Conservation (phyloP, 2,888 invertebrate species). For the Syritta pipiens region DNA sequence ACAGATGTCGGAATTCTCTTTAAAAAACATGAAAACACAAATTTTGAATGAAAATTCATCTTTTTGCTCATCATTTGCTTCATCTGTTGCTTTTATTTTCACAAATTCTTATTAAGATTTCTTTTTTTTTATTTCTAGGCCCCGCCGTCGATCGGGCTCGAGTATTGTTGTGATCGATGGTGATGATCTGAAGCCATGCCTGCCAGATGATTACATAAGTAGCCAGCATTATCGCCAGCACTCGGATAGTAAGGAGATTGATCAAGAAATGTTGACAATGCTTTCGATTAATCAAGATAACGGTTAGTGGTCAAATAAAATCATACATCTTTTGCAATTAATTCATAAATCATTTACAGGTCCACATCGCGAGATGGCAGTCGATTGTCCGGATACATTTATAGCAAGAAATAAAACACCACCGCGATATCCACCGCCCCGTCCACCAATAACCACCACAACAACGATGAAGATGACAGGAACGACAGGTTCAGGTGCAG, state of each 20-base stretch:
- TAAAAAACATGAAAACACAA: too few species aligned
- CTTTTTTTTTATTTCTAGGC: constrained; percentile 80
- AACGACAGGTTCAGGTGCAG: constrained; percentile 31
- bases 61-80: too few species aligned
- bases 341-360: constrained; percentile 80
- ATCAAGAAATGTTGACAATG: constrained; percentile 89
- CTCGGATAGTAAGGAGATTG: constrained; percentile 79
- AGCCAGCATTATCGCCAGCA: constrained; percentile 80
- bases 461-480: constrained; percentile 44
- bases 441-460: constrained; percentile 80
- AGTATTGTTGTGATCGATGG: constrained; percentile 90
- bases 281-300: constrained; percentile 84
- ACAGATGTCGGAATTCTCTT: too few species aligned
- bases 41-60: too few species aligned
- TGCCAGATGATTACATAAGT: constrained; percentile 82
- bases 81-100: too few species aligned
- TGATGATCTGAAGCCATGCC: constrained; percentile 82
- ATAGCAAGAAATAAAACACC: constrained; percentile 94
- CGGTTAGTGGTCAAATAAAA: constrained; percentile 78
- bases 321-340: neutral
- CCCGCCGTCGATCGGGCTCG: constrained; percentile 88
- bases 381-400: constrained; percentile 97
- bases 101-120: too few species aligned
- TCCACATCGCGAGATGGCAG: constrained; percentile 98
- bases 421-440: constrained; percentile 92